Conservation (phyloP, 2,113 vertebrate genomes). For the Toxostoma redivivum region DNA sequence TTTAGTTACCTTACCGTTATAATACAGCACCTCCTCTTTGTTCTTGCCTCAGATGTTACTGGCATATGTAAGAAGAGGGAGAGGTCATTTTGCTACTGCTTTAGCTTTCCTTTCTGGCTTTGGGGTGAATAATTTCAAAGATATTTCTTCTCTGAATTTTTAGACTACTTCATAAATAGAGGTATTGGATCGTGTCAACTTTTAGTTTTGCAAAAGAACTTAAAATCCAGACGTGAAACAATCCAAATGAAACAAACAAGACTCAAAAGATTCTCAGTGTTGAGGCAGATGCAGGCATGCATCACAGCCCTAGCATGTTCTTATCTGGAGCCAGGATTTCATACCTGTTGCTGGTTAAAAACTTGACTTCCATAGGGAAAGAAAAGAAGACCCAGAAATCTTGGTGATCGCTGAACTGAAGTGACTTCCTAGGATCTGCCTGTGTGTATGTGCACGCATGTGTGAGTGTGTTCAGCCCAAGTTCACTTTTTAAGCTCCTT, state of each 20-base stretch:
- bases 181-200: not conserved
- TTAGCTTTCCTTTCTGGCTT: not conserved
- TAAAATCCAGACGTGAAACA: not conserved
- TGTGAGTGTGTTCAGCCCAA: not conserved
- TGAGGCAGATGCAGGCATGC: rapidly evolving
- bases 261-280: not conserved
- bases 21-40: not conserved
- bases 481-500: not conserved
- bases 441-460: not conserved
- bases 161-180: not conserved
- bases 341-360: not conserved
- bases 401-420: not conserved
- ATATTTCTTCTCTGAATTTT: not conserved
- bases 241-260: not conserved
- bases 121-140: not conserved
- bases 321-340: not conserved
- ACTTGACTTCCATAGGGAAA: not conserved
- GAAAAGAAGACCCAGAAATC: not conserved
- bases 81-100: not conserved
- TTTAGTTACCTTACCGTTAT: not conserved
- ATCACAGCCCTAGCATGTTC: not conserved
- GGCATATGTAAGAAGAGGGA: not conserved
- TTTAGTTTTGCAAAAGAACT: not conserved
- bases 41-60: not conserved
- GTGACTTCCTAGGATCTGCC: not conserved